Evolutionary conservation across 2,797 vertebrate genomes (phyloP), one percentile per base, ranked within the genome.

Genomic region (Trichosurus vulpecula): DNA sequence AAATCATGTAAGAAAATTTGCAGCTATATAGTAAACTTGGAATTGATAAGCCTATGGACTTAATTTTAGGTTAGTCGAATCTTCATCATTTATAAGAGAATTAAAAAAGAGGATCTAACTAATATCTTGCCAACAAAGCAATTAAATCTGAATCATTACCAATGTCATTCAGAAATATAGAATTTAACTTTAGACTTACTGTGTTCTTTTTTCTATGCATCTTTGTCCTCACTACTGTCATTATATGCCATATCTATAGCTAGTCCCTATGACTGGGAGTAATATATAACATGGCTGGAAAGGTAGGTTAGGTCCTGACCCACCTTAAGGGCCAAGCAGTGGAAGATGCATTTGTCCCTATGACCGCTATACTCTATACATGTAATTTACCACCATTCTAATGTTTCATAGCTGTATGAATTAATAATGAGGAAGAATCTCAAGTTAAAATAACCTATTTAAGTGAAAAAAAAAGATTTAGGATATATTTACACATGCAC

Each of bases 91-190:
- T 41, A 0, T 8, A 29, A 87, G 41, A 90, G 51, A 92, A 94
- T 92, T n/a, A 55, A 31, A 93, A 90, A 92, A 55, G n/a, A 94
- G 11, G 53, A 11, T 0, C 51, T 89, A 35, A 4, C 74, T 55
- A 54, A 16, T 19, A 0, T 81, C 3, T n/a, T 53, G 57, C 58
- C 92, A 93, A 81, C 53, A 81, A 54, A 91, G 90, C 0, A 0
- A 90, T 92, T 90, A 91, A 22, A 2, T 10, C 1, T 2, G 19
- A 29, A 29, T 41, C 47, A 96, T 90, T 92, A 92, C 57, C 91
- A 95, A 92, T 52, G 47, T 51, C 93, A 93, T 95, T 95, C 61
- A 54, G 52, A 61, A 92, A 57, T 41, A 12, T 94, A 6, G 8
- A 56, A 92, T 92, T 87, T 90, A 19, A 16, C 93, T 93, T 93